phyloP scores from a whole-genome alignment of 2,888 invertebrate genomes.

The Notocelia uddmanniana region DNA sequence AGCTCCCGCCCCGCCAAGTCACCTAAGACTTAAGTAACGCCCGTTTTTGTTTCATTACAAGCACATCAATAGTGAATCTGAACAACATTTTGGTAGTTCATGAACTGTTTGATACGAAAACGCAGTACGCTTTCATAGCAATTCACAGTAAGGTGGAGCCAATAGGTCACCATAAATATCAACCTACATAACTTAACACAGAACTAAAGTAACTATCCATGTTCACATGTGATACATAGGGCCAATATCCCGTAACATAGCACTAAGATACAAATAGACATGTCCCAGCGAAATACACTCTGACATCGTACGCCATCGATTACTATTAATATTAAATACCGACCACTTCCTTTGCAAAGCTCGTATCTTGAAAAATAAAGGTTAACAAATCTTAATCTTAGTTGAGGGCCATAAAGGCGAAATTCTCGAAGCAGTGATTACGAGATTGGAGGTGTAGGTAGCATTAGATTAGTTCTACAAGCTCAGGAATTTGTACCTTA shows the following conservation, averaged over 20 bases:
- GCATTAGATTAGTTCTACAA: slow-evolving; percentile 16
- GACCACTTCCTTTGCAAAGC: not conserved
- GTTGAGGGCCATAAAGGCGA: not conserved
- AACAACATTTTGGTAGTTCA: not conserved
- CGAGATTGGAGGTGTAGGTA: slow-evolving; percentile 1
- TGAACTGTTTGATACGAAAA: not conserved
- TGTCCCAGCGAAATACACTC: slow-evolving; percentile 41
- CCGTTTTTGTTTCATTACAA: not conserved
- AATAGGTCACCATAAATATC: not conserved
- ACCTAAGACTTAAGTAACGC: too few relatives aligned
- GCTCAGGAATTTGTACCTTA: slow-evolving; percentile 43
- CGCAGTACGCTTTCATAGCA: too few relatives aligned
- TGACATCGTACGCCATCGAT: slow-evolving; percentile 34
- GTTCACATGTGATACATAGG: slow-evolving; percentile 24
- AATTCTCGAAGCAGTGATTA: not conserved
- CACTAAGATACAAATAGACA: slow-evolving; percentile 41
- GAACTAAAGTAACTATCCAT: slow-evolving; percentile 24
- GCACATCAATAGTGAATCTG: too few relatives aligned
- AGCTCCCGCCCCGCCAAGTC: too few relatives aligned
- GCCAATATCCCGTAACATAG: slow-evolving; percentile 21
- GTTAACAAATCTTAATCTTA: not conserved
- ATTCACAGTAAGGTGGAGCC: not conserved
- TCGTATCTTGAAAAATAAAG: not conserved
- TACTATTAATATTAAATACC: slow-evolving; percentile 45
- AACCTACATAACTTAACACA: not conserved